phyloP scores from a whole-genome alignment of 1,140 invertebrate species.

The Popillia japonica region DNA sequence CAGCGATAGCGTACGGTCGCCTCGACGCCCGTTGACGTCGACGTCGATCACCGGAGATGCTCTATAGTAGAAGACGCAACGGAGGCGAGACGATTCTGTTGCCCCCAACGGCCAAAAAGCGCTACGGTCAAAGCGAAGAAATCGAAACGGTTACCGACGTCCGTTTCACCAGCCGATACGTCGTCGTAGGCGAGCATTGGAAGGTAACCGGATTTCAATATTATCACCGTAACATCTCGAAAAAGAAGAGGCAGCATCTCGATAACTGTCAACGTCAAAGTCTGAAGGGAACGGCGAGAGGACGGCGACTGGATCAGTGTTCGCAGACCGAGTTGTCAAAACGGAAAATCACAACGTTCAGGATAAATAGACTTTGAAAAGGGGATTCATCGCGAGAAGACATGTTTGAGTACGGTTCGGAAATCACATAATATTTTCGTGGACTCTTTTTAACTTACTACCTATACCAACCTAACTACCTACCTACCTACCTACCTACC shows the following conservation, averaged over 20 bases:
- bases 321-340: background rate
- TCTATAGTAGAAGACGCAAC: background rate
- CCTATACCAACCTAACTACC: constrained; percentile 64
- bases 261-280: background rate
- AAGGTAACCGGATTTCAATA: too few species aligned
- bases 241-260: too few species aligned
- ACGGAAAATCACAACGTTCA: background rate
- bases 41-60: constrained; percentile 9
- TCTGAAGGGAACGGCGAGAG: background rate
- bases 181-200: too few species aligned
- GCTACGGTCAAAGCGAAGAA: too few species aligned
- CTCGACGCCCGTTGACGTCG: background rate
- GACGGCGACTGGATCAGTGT: background rate
- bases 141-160: too few species aligned
- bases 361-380: background rate
- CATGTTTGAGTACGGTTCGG: constrained; percentile 38
- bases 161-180: too few species aligned
- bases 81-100: background rate
- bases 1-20: background rate
- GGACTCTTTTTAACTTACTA: too few species aligned
- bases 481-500: constrained; percentile 62
- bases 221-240: too few species aligned
- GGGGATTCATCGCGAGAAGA: background rate
- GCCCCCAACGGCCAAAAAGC: too few species aligned
- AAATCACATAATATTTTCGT: constrained; percentile 44